These are phyloP conservation scores for Andrena trimmerana DNA, from an alignment of 2,888 invertebrate species.

Conservation along the genomic window DNA sequence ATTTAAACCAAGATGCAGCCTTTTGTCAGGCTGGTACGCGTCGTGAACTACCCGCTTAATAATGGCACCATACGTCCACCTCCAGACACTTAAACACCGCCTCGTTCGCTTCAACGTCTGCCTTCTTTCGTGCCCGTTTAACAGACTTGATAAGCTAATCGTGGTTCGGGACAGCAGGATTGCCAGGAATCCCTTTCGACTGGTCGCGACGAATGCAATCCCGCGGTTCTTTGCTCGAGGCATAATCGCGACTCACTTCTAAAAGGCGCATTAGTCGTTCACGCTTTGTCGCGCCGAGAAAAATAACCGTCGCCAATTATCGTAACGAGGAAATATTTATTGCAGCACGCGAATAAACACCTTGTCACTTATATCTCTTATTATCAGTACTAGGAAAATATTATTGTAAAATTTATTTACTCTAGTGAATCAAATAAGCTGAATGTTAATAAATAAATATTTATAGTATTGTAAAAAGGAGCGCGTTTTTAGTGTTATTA, in stretches of 20 bases:
- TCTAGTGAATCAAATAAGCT: too few relatives aligned
- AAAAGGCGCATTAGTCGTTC: not conserved
- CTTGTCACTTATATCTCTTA: too few relatives aligned
- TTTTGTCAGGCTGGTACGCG: conserved; percentile 9
- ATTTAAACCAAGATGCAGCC: conserved; percentile 11
- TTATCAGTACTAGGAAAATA: too few relatives aligned
- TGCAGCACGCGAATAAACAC: too few relatives aligned
- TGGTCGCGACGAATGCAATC: conserved; percentile 34
- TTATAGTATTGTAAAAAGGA: not conserved
- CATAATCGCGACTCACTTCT: too few relatives aligned
- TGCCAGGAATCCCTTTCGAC: conserved; percentile 52
- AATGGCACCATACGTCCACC: conserved; percentile 28
- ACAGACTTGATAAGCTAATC: conserved; percentile 71
- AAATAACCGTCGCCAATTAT: conserved; percentile 25
- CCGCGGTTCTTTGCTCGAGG: conserved; percentile 37
- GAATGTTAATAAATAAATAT: too few relatives aligned
- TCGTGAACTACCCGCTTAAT: conserved; percentile 27
- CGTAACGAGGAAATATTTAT: not conserved
- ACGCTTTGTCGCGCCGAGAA: not conserved
- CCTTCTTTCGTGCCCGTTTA: conserved; percentile 67
- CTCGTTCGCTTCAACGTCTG: conserved; percentile 25
- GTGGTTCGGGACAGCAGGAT: conserved; percentile 49
- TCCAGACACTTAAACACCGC: conserved; percentile 48
- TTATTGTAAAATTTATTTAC: too few relatives aligned
- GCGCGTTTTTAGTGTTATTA: not conserved